phyloP scores from a whole-genome alignment of 2,888 invertebrate species.

The Drosophila multiciliata region DNA sequence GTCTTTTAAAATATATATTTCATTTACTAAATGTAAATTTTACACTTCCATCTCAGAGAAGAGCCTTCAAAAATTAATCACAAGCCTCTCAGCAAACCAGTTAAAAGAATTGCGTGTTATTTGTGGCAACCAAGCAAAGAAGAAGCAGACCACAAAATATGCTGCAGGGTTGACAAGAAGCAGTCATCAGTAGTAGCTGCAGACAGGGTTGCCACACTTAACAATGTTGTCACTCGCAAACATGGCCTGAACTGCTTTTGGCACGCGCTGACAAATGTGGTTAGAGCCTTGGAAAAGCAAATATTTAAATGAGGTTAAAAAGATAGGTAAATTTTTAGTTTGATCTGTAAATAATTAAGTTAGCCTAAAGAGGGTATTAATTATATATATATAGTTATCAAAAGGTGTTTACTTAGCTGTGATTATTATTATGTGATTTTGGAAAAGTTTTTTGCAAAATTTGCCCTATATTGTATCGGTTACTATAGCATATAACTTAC shows the following conservation, averaged over 20 bases:
- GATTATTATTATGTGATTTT: neutral
- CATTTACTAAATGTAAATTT: neutral
- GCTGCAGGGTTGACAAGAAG: conserved; percentile 38
- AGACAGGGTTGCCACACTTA: conserved; percentile 28
- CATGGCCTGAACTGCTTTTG: neutral
- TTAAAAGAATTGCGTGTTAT: conserved; percentile 33
- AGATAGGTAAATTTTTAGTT: neutral
- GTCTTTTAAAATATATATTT: neutral
- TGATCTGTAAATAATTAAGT: neutral
- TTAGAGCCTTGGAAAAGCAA: neutral
- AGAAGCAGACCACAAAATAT: conserved; percentile 29
- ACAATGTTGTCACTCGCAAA: conserved; percentile 32
- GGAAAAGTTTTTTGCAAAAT: neutral
- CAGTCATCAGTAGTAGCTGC: conserved; percentile 31
- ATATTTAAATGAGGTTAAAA: neutral
- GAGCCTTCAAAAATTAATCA: neutral
- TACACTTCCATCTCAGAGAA: neutral
- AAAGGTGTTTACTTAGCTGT: neutral
- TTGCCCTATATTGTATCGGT: neutral
- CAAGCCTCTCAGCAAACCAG: conserved; percentile 6
- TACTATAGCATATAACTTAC: neutral
- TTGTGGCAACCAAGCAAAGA: conserved; percentile 2
- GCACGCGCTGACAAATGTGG: conserved; percentile 27
- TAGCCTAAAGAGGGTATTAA: too few species aligned
- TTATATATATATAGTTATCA: neutral